Evolutionary conservation across 2,888 invertebrate species (phyloP).

Genomic region (Criorhina ranunculi): DNA sequence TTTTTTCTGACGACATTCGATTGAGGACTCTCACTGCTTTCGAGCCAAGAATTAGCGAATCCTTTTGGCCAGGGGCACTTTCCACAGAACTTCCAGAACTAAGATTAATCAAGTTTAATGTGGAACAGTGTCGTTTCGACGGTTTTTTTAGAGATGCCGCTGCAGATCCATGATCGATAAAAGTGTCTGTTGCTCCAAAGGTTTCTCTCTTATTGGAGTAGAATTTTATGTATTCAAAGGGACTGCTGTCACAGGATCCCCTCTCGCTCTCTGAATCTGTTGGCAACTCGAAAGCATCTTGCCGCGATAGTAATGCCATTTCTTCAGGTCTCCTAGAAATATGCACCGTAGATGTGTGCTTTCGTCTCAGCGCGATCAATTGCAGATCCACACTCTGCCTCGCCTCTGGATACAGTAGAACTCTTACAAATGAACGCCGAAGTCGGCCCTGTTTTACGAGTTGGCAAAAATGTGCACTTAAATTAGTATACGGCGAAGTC

Average conservation of each 20-base stretch:
- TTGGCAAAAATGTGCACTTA: slow-evolving; percentile 91
- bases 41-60: slow-evolving; percentile 83
- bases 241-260: slow-evolving; percentile 86
- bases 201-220: slow-evolving; percentile 85
- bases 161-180: slow-evolving; percentile 85
- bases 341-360: slow-evolving; percentile 53
- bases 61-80: slow-evolving; percentile 78
- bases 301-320: slow-evolving; percentile 85
- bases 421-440: slow-evolving; percentile 89
- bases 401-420: slow-evolving; percentile 89
- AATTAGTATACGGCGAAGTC: slow-evolving; percentile 91
- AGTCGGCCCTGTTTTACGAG: slow-evolving; percentile 90
- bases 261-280: slow-evolving; percentile 85
- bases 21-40: slow-evolving; percentile 81
- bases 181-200: slow-evolving; percentile 84
- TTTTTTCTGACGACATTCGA: slow-evolving; percentile 80
- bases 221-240: slow-evolving; percentile 89
- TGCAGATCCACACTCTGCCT: slow-evolving; percentile 86
- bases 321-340: slow-evolving; percentile 66
- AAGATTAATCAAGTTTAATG: slow-evolving; percentile 82
- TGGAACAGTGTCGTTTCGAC: slow-evolving; percentile 80
- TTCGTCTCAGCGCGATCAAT: slow-evolving; percentile 85
- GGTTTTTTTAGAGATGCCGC: slow-evolving; percentile 69
- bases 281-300: slow-evolving; percentile 86
- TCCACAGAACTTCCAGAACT: slow-evolving; percentile 79